Percentiles rank a stretch among this genome's conserved stretches.
These are phyloP conservation scores for Sapajus apella DNA, from an alignment of 2,113 vertebrate species.

Conservation along the genomic window DNA sequence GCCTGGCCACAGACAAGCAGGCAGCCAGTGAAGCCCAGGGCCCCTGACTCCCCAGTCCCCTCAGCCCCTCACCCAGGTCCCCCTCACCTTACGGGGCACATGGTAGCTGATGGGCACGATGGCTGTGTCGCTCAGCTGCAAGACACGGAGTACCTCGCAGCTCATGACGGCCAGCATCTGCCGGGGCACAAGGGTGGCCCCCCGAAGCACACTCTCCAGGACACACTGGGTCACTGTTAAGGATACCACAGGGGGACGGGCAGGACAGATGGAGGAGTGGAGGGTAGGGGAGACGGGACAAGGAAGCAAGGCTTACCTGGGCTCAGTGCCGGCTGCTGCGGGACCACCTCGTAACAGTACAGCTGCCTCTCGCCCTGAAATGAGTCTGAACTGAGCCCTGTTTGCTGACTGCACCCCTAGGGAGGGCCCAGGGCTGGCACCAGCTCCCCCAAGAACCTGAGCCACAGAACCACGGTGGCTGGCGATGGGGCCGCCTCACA, in stretches of 20 bases:
- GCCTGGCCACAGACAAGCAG: constrained; percentile 77
- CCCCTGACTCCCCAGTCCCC: not conserved
- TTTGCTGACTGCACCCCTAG: accelerated
- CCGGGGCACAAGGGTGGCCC: constrained; percentile 88
- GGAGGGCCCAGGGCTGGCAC: not conserved
- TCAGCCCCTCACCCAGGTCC: too few species aligned
- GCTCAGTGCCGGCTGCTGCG: constrained; percentile 85
- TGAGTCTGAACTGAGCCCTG: not conserved
- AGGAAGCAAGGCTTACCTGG: constrained; percentile 85
- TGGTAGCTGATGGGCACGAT: constrained; percentile 92
- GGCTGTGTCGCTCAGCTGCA: constrained; percentile 92
- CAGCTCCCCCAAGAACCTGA: not conserved
- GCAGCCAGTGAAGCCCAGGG: not conserved
- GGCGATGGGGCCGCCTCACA: not conserved
- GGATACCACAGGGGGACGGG: not conserved
- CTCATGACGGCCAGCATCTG: constrained; percentile 88
- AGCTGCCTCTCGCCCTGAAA: constrained; percentile 91
- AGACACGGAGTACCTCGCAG: constrained; percentile 93
- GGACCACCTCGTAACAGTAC: constrained; percentile 90
- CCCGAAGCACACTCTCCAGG: constrained; percentile 86
- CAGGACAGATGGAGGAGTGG: accelerated
- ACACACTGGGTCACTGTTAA: constrained; percentile 93
- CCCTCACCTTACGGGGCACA: constrained; percentile 94
- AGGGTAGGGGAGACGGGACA: accelerated
- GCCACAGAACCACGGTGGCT: not conserved